A percentile compares a stretch with the other conserved stretches of the same genome.
Conservation (phyloP, 2,888 invertebrate species). For the Lysandra coridon region DNA sequence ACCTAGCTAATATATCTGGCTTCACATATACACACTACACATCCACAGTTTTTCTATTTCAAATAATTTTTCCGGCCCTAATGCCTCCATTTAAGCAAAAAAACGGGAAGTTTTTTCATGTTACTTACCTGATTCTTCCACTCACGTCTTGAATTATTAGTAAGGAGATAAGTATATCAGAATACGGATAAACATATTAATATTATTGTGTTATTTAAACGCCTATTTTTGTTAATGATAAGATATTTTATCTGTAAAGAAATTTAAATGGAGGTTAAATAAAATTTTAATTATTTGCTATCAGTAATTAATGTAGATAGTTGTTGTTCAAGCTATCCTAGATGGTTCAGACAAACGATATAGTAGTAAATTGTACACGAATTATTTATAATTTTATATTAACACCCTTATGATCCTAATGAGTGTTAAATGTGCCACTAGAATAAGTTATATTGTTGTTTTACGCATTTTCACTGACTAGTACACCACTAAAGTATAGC, state of each 20-base stretch:
- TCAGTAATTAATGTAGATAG: background rate
- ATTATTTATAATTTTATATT: constrained; percentile 19
- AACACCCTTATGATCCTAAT: constrained; percentile 20
- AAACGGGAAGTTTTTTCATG: no score
- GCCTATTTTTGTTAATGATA: background rate
- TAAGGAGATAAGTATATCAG: background rate
- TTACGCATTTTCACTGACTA: background rate
- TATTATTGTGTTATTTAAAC: background rate
- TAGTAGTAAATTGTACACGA: background rate
- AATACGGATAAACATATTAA: background rate
- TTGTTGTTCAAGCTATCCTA: background rate
- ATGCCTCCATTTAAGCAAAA: no score
- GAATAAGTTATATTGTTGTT: background rate
- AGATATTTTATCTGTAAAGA: background rate
- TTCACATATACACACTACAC: no score
- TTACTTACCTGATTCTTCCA: no score
- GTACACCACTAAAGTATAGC: background rate
- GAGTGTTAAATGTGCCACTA: constrained; percentile 30
- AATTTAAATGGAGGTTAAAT: background rate
- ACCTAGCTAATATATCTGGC: no score
- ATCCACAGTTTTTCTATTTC: no score
- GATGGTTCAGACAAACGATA: background rate
- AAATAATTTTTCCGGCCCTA: no score
- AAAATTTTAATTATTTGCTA: background rate
- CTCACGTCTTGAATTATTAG: no score